Evolutionary conservation across 2,797 vertebrate genomes (phyloP).

Genomic region (Cheirogaleus major): DNA sequence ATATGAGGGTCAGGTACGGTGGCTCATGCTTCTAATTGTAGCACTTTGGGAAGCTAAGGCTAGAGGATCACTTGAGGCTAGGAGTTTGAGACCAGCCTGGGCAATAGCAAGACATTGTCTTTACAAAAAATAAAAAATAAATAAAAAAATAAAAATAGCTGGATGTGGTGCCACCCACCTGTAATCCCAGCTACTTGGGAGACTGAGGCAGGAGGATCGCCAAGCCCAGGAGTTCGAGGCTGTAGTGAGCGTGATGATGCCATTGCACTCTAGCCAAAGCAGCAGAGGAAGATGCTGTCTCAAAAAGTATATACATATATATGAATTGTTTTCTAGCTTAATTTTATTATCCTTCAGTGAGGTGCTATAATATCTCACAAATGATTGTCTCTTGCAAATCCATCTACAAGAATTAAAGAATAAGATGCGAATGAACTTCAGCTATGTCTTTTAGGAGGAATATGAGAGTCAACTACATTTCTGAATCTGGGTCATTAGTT

Average conservation of each 20-base stretch:
- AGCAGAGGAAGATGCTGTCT: neutral
- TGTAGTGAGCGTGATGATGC: neutral
- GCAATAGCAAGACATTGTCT: neutral
- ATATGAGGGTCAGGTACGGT: neutral
- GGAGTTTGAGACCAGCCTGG: neutral
- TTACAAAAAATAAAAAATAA: neutral
- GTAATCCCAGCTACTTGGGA: too few species aligned
- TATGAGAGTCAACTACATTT: neutral
- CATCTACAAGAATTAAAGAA: neutral
- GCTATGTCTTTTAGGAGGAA: neutral
- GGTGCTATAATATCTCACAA: neutral
- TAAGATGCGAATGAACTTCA: neutral
- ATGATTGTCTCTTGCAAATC: neutral
- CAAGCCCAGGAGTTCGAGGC: too few species aligned
- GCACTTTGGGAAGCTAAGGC: too few species aligned
- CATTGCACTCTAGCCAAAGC: neutral
- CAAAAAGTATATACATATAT: neutral
- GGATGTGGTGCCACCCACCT: accelerated
- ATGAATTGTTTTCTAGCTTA: neutral
- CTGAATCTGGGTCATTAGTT: neutral
- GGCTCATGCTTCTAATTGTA: neutral
- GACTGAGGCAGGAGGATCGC: too few species aligned
- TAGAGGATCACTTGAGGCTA: too few species aligned
- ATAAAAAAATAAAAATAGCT: too few species aligned
- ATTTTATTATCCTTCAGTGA: neutral